Conservation (phyloP, 2,113 vertebrate species). For the Callospermophilus lateralis region DNA sequence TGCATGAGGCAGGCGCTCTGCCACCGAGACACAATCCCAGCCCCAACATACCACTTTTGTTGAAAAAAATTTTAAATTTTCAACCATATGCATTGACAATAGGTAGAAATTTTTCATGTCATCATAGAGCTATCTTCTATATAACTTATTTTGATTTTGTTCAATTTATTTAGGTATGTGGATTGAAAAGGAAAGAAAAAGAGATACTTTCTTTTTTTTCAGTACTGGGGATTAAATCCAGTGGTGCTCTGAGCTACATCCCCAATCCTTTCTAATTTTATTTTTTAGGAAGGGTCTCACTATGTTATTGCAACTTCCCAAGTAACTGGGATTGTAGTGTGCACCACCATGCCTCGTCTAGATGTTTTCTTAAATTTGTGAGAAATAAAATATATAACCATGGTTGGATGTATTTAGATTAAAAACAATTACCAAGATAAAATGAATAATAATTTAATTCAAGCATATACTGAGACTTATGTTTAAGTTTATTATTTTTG, state of each 20-base stretch:
- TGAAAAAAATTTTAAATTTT: conserved; percentile 56
- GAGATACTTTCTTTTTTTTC: neutral
- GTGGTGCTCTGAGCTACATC: neutral
- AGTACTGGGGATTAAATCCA: neutral
- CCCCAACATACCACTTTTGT: neutral
- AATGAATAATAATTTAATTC: neutral
- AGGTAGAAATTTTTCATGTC: conserved; percentile 37
- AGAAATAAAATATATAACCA: conserved; percentile 16
- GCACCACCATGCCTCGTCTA: neutral
- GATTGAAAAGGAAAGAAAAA: conserved; percentile 41
- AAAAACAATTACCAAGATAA: neutral
- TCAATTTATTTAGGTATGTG: conserved; percentile 11
- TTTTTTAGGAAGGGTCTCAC: neutral
- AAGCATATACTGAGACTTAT: neutral
- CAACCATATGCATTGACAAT: neutral
- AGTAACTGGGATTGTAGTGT: neutral
- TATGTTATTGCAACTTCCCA: neutral
- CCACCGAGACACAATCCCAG: no score
- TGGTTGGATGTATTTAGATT: neutral
- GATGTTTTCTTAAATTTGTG: neutral
- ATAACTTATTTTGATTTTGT: neutral
- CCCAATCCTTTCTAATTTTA: neutral
- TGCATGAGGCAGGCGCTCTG: no score
- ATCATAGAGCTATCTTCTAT: neutral
- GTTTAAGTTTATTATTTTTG: neutral